phyloP scores from a whole-genome alignment of 2,113 vertebrate species.

The Cepphus grylle region DNA sequence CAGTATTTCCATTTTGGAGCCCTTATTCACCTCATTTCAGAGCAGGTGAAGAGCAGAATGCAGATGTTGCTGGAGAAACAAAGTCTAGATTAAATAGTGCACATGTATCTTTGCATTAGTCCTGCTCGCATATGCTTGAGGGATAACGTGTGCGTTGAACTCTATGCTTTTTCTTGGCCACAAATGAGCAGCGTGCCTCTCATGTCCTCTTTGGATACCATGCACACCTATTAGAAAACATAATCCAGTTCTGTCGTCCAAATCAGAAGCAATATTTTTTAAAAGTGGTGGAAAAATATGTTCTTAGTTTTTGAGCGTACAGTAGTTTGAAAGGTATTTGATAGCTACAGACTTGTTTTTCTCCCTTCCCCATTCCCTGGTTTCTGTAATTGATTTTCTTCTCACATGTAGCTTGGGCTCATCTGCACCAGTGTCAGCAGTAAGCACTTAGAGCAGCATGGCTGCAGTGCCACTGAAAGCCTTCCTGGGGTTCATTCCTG shows the following conservation, averaged over 20 bases:
- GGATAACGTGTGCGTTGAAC: background rate
- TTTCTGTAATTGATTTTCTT: slow-evolving; percentile 42
- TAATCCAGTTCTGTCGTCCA: background rate
- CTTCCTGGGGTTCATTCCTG: slow-evolving; percentile 18
- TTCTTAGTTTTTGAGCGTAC: background rate
- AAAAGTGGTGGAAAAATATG: background rate
- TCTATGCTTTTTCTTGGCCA: background rate
- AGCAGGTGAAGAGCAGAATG: slow-evolving; percentile 1
- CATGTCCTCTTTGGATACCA: background rate
- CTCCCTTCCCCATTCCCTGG: background rate
- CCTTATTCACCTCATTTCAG: background rate
- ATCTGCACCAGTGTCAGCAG: slow-evolving; percentile 46
- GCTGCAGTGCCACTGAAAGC: slow-evolving; percentile 40
- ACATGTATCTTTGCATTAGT: background rate
- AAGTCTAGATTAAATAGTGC: background rate
- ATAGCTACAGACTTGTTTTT: slow-evolving; percentile 14
- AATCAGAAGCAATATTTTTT: background rate
- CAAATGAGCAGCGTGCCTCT: background rate
- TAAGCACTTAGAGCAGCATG: slow-evolving; percentile 49
- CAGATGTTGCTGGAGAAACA: background rate
- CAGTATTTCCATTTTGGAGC: background rate
- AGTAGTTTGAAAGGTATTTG: background rate
- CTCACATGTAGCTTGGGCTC: background rate
- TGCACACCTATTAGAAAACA: background rate
- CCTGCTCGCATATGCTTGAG: background rate